A percentile compares a stretch with the other conserved stretches of the same genome.
These are phyloP conservation scores for Anoura caudifer DNA, from an alignment of 2,113 vertebrate genomes.

Conservation along the genomic window DNA sequence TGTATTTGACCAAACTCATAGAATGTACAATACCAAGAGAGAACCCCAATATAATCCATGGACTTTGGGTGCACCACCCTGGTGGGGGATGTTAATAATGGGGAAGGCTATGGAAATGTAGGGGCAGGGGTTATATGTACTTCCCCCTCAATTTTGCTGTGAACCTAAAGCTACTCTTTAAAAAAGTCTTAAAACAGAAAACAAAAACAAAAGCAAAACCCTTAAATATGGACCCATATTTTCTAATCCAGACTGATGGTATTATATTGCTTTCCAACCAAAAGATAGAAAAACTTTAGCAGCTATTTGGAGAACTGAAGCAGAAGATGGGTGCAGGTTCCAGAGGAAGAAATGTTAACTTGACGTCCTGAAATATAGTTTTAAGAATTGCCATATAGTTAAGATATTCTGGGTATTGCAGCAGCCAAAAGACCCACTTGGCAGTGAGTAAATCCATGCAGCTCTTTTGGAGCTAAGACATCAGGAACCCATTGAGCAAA, in stretches of 20 bases:
- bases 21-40: neutral
- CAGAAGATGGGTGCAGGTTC: constrained; percentile 26
- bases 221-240: neutral
- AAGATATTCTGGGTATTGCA: constrained; percentile 54
- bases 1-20: neutral
- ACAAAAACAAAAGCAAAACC: neutral
- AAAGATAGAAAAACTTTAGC: neutral
- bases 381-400: constrained; percentile 43
- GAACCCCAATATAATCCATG: neutral
- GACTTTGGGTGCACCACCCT: neutral
- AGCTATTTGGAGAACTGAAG: constrained; percentile 25
- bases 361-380: constrained; percentile 38
- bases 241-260: neutral
- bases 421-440: constrained; percentile 63
- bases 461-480: constrained; percentile 52
- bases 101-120: neutral
- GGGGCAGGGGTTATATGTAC: neutral
- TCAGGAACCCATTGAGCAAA: constrained; percentile 57
- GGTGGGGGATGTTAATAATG: neutral
- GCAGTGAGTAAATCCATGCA: constrained; percentile 38
- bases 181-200: neutral
- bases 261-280: neutral
- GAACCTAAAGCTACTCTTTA: neutral
- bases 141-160: neutral
- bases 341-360: constrained; percentile 45